Evolutionary conservation across 2,797 vertebrate species (phyloP), one percentile per base, ranked within the genome.

Genomic region (Rhabdophis nuchalis): DNA sequence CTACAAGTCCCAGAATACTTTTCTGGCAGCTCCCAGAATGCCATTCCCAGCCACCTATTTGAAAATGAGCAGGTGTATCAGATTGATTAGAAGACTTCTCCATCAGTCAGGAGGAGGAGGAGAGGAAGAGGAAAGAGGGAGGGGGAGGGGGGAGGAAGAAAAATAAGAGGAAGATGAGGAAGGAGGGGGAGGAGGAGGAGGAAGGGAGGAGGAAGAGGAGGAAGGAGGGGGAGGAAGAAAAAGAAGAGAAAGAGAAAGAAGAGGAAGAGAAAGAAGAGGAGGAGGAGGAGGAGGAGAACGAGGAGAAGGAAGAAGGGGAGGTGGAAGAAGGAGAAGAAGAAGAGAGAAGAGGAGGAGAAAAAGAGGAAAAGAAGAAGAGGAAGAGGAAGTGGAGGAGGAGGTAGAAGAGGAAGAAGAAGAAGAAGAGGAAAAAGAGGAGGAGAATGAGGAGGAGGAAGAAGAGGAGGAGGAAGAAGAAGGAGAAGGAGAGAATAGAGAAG

Each of bases 121-220:
- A 11, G 23, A 23, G 25, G 1, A 8, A 25, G 2, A 23, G 3
- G 0, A 8, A 58, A 1, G 2, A 23, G 14, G 54, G 56, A 16
- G 1, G 6, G 57, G 2, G 0, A 20, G 6, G 0, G 20, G 7
- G 6, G 20, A 58, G 20, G 20, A 2, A 2, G 20, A 58, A 1
- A 0, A 8, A 2, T 5, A 23, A 5, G 6, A 10, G 0, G 8
- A 58, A 1, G 1, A 23, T 2, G 6, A 23, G 2, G 6, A 16
- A 16, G 18, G 20, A 4, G 56, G n/a, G 2, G 5, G 56, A 6
- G 0, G 56, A 23, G 0, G 18, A 20, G 5, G 20, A 57, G 0
- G 20, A 2, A 23, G 5, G 18, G 20, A 5, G 57, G 46, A 57
- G 5, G 56, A 20, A 2, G 27, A 87, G 3, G 20, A 27, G 0